phyloP scores from a whole-genome alignment of 37 sponge, comb jelly and placozoan genomes.

The Hormiphora californensis region DNA sequence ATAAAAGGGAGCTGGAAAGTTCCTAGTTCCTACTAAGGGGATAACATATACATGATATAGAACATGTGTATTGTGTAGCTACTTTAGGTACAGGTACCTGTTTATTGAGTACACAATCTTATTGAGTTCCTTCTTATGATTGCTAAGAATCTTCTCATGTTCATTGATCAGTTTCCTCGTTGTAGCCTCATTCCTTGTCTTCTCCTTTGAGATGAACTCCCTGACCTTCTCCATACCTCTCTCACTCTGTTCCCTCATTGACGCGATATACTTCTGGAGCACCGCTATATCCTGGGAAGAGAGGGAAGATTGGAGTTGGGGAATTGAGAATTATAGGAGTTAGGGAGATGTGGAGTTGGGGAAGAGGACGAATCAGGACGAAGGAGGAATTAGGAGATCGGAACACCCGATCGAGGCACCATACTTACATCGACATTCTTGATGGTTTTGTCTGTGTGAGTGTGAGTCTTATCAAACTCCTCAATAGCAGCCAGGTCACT shows the following conservation, averaged over 20 bases:
- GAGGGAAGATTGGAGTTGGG: background rate
- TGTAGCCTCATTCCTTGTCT: slow-evolving; percentile 6
- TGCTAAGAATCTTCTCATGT: slow-evolving; percentile 8
- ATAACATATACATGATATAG: background rate
- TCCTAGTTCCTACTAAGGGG: background rate
- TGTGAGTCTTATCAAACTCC: background rate
- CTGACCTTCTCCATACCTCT: slow-evolving; percentile 8
- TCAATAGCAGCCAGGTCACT: slow-evolving; percentile 12
- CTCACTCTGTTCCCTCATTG: slow-evolving; percentile 15
- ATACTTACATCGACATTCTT: slow-evolving; percentile 33
- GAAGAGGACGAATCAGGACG: too few species aligned
- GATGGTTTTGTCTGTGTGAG: background rate
- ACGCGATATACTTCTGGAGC: slow-evolving; percentile 30
- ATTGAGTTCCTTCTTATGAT: slow-evolving; percentile 22
- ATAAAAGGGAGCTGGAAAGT: too few species aligned
- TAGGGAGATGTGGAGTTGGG: too few species aligned
- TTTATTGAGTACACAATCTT: slow-evolving; percentile 9
- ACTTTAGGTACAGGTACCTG: background rate
- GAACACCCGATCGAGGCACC: too few species aligned
- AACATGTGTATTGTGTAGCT: background rate
- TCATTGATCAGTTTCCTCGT: slow-evolving; percentile 2
- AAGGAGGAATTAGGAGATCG: too few species aligned
- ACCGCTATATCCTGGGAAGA: background rate
- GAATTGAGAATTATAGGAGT: background rate
- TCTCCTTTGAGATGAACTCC: slow-evolving; percentile 14